These are phyloP conservation scores for Carcinoscorpius rotundicauda DNA, from an alignment of 1,140 invertebrate genomes.

Conservation along the genomic window DNA sequence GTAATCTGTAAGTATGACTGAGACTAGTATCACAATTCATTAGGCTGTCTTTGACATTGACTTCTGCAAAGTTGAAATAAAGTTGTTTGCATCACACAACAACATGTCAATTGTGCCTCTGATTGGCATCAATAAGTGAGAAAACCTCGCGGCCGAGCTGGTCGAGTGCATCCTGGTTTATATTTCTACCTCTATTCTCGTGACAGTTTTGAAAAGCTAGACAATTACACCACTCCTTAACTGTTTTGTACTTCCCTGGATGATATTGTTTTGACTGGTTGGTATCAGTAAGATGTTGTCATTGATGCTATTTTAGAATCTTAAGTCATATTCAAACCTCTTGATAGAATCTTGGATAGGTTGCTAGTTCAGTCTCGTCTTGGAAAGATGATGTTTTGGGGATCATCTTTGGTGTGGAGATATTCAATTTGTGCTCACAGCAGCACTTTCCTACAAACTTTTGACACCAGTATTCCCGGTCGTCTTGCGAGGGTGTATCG, in stretches of 20 bases:
- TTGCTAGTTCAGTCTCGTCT: slow-evolving; percentile 82
- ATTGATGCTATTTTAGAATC: slow-evolving; percentile 88
- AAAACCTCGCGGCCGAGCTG: too few species aligned
- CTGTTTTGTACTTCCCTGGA: slow-evolving; percentile 92
- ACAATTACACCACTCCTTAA: slow-evolving; percentile 86
- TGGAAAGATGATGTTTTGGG: slow-evolving; percentile 90
- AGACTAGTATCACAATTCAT: too few species aligned
- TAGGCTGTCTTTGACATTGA: too few species aligned
- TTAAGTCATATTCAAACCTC: slow-evolving; percentile 58
- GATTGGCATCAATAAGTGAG: too few species aligned
- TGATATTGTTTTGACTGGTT: slow-evolving; percentile 77
- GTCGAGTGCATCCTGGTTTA: too few species aligned
- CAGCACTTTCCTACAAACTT: slow-evolving; percentile 82
- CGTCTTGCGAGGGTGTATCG: slow-evolving; percentile 62
- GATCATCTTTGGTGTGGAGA: slow-evolving; percentile 52
- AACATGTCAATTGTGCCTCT: too few species aligned
- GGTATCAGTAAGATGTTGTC: slow-evolving; percentile 69
- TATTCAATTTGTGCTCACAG: slow-evolving; percentile 89
- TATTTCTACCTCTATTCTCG: too few species aligned
- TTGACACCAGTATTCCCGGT: slow-evolving; percentile 39
- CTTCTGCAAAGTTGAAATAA: too few species aligned
- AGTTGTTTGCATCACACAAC: too few species aligned
- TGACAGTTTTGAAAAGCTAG: slow-evolving; percentile 37
- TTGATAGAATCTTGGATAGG: slow-evolving; percentile 82
- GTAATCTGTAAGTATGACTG: too few species aligned